Evolutionary conservation across 2,797 vertebrate genomes (phyloP).

Genomic region (Garrulus glandarius): DNA sequence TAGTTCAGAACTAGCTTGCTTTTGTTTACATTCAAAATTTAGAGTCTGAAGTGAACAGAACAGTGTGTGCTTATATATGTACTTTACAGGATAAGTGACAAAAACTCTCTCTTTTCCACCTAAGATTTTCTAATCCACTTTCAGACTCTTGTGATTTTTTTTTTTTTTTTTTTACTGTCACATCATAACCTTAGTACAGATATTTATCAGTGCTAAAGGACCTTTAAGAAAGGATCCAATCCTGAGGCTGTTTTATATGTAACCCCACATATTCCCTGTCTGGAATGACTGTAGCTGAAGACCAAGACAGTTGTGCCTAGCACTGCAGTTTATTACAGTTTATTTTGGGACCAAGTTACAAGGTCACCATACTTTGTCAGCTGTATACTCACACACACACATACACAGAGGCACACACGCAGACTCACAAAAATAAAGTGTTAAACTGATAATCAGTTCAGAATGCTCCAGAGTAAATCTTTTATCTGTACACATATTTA

Average conservation of each 20-base stretch:
- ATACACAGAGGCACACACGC: accelerated
- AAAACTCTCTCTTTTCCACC: not conserved
- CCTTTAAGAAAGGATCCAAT: not conserved
- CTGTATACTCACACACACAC: not conserved
- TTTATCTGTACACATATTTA: not conserved
- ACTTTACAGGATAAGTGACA: not conserved
- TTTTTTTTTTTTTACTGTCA: not conserved
- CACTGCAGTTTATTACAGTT: not conserved
- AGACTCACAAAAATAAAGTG: not conserved
- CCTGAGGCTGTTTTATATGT: not conserved
- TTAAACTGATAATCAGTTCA: not conserved
- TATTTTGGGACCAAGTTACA: not conserved
- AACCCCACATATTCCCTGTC: not conserved
- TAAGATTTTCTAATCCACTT: not conserved
- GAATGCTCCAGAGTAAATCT: not conserved
- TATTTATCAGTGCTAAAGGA: not conserved
- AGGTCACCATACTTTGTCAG: not conserved
- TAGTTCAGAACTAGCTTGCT: not conserved
- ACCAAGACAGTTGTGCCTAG: not conserved
- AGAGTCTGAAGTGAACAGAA: not conserved
- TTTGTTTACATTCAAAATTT: not conserved
- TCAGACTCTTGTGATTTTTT: not conserved
- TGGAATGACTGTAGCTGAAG: not conserved
- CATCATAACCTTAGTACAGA: not conserved
- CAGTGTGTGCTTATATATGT: not conserved